Base-by-base conservation (phyloP, 2,113 vertebrate genomes). In the Megaceryle maxima region DNA sequence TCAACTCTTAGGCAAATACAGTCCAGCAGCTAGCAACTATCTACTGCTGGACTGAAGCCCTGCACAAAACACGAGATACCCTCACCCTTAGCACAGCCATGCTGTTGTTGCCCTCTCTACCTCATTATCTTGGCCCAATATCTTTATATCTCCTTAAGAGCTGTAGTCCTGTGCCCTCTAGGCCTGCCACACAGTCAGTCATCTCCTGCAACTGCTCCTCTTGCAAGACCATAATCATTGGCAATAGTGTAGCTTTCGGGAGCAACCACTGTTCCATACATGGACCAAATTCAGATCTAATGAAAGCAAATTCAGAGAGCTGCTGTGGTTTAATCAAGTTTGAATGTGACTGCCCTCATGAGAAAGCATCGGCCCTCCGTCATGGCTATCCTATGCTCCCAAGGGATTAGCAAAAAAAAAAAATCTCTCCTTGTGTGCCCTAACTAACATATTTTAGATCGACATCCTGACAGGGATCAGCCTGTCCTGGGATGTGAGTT, bases 311-410 rank as follows among this genome's bases (percentile, higher is more conserved):
- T 70, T 70, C 2, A 1, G 75, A 90, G 26, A 48, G 29, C 33
- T 93, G n/a, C 10, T 26, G 33, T 67, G 26, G 28, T 75, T 93
- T 86, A 88, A 88, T 29, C 46, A 81, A 25, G 24, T 69, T 39
- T 78, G 51, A 78, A 56, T 4, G 3, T 33, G 35, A 29, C 68
- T 83, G 56, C 35, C 18, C 17, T 78, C 48, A 16, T 33, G 6
- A 68, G 15, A 88, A 88, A 62, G 18, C 31, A 88, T 20, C 51
- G 50, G 39, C 17, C 62, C 35, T 92, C 35, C 43, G 13, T 80
- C 33, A 59, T 17, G 48, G 60, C 44, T 3, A 0, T 50, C 33
- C 46, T 51, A 70, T 0, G 0, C 3, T 90, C 64, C 29, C 35
- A 75, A 59, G 6, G 11, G 69, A 87, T 90, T 82, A 75, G 50